Evolutionary conservation across 1,140 invertebrate genomes (phyloP), one percentile per base, ranked within the genome.

Genomic region (Adelges cooleyi): DNA sequence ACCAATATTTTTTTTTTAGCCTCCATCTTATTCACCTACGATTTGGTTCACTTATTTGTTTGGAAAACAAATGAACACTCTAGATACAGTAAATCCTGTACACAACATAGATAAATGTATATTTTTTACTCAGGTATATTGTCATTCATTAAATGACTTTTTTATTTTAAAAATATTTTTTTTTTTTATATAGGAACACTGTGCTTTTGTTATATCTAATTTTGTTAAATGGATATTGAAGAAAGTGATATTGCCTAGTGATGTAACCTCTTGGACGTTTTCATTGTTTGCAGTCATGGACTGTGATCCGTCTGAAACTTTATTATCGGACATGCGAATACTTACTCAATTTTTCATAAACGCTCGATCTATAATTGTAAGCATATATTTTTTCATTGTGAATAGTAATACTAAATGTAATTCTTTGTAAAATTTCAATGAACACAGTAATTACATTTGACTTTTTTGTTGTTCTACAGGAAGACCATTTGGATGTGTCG

Each of bases 171-270:
- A 15, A 27, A 33, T 51, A 9, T 33, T n/a, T n/a, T 13, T 27
- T 44, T 56, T 13, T 56, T 59, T 6, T 11, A 33, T 33, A 33
- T 59, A 59, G 54, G 25, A 3, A 17, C 38, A 59, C 10, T 59
- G 54, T 46, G 54, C 54, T 29, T 8, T 10, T 59, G 40, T 59
- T 15, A 46, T 59, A 29, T 59, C 23, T 44, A 44, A 59, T 13
- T 59, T 59, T 46, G 54, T 59, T 46, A 20, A 59, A 27, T 59
- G 54, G 54, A 46, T 59, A 18, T 27, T 18, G 38, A 59, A 59
- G 42, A 59, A 44, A 46, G 25, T 46, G 9, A 27, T 59, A 6
- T 18, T 5, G 1, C 40, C 54, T 4, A 46, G 40, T 29, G 54
- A 59, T 46, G 40, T 59, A 29, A 44, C 54, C 18, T 44, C 54